Evolutionary conservation across 2,888 invertebrate species (phyloP), one percentile per base, ranked within the genome.

Genomic region (Pinctada fucata): DNA sequence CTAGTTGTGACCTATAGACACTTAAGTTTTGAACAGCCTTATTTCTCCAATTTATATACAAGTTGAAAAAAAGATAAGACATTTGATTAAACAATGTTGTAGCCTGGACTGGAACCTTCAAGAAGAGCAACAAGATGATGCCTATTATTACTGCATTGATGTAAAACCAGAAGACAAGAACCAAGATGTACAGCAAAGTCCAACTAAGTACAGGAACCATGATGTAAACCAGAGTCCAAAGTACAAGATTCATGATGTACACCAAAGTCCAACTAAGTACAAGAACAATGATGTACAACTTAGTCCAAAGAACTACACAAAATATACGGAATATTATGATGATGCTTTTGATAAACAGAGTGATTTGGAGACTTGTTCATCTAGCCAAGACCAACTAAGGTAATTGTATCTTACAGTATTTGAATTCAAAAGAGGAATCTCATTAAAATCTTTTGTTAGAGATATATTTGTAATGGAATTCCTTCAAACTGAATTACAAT

Each of bases 21-120:
- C 31, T 31, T 31, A 31, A 31, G 31, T 31, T 31, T 31, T 31
- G 31, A 31, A 31, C 31, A 31, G 31, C 31, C 31, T 31, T 31
- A 31, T 31, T 31, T 31, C 31, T 31, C 31, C 31, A 31, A 31
- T 31, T 31, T 31, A 31, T 31, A 31, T 31, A 31, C 31, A 31
- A 31, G 31, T 31, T 31, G 31, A 31, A 31, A 31, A 31, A 31
- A 31, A 31, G 31, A 31, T 31, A 31, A 1, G 31, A 31, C 31
- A 31, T 31, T 31, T 31, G 31, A 31, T 31, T 31, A 1, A 31
- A 31, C 31, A 31, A 31, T 31, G 31, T 31, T 31, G 31, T 31
- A 79, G 79, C 50, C 63, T 74, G 47, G 66, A 74, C 51, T 79
- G 79, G 79, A 73, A 79, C 48, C 63, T 79, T 16, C 76, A 79